Evolutionary conservation across 2,888 invertebrate species (phyloP).

Genomic region (Ferdinandea cuprea): DNA sequence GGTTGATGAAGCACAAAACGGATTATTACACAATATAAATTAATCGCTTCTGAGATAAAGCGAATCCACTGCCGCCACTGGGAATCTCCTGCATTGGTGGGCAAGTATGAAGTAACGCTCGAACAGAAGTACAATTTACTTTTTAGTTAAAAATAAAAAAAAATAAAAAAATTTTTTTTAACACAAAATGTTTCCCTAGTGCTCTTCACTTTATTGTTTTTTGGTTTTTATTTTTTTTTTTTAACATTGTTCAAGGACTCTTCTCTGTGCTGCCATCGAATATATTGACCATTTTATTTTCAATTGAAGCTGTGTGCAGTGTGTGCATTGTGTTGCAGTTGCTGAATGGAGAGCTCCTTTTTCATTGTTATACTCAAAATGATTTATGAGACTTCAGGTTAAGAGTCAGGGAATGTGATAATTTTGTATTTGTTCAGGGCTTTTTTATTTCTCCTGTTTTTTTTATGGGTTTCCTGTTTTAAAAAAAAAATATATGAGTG

Average conservation of each 20-base stretch:
- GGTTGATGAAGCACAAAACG: slow-evolving; percentile 82
- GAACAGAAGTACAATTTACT: slow-evolving; percentile 72
- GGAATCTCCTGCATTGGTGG: slow-evolving; percentile 42
- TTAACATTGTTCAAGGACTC: slow-evolving; percentile 70
- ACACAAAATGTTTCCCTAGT: slow-evolving; percentile 67
- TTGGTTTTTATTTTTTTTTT: slow-evolving; percentile 38
- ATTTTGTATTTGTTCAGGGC: slow-evolving; percentile 48
- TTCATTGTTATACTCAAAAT: slow-evolving; percentile 67
- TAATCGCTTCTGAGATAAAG: slow-evolving; percentile 76
- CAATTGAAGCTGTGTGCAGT: slow-evolving; percentile 68
- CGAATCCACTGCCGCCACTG: slow-evolving; percentile 51
- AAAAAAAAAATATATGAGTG: background rate
- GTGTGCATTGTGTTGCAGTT: slow-evolving; percentile 54
- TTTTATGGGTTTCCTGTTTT: background rate
- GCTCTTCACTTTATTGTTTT: slow-evolving; percentile 69
- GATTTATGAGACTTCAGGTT: slow-evolving; percentile 73
- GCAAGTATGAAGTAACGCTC: slow-evolving; percentile 65
- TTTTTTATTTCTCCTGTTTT: slow-evolving; percentile 4
- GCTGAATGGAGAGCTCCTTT: slow-evolving; percentile 52
- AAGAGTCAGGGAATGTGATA: slow-evolving; percentile 60
- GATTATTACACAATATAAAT: slow-evolving; percentile 83
- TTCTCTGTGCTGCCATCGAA: slow-evolving; percentile 52
- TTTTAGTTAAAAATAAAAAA: slow-evolving; percentile 51
- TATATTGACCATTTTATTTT: slow-evolving; percentile 73
- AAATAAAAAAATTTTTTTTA: too few relatives aligned